Percentiles rank a stretch among this genome's conserved stretches.
Evolutionary conservation across 2,113 vertebrate species (phyloP).

Genomic region (Tyrannus savana): DNA sequence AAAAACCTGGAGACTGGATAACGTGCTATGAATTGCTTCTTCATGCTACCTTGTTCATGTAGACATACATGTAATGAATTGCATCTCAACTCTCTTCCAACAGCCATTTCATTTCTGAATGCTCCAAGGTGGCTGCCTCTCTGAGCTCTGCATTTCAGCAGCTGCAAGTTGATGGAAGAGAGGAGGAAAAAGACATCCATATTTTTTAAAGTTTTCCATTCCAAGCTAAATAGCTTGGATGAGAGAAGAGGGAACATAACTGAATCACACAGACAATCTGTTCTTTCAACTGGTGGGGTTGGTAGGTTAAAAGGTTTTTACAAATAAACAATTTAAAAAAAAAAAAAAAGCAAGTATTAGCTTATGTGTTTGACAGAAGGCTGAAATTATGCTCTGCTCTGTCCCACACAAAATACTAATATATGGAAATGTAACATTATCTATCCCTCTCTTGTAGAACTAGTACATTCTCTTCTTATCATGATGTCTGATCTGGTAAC

Average conservation of each 20-base stretch:
- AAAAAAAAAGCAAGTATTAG: not conserved
- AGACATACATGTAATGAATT: not conserved
- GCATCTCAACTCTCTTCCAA: not conserved
- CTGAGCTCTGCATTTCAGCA: not conserved
- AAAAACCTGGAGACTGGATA: not conserved
- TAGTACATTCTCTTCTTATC: constrained; percentile 48
- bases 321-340: not conserved
- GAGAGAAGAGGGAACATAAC: not conserved
- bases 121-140: not conserved
- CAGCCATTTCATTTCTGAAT: not conserved
- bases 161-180: not conserved
- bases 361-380: constrained; percentile 23
- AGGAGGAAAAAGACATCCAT: not conserved
- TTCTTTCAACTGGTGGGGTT: constrained; percentile 15
- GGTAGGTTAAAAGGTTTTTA: constrained; percentile 16
- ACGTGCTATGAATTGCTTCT: not conserved
- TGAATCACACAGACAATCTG: constrained; percentile 21
- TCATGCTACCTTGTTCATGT: not conserved
- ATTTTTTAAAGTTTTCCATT: constrained; percentile 17
- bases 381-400: constrained; percentile 7
- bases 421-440: not conserved
- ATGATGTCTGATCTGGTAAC: constrained; percentile 5
- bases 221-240: constrained; percentile 6
- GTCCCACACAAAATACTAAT: constrained; percentile 10
- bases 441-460: not conserved